Base-by-base conservation (phyloP, 2,113 vertebrate species). In the Lasiurus cinereus region DNA sequence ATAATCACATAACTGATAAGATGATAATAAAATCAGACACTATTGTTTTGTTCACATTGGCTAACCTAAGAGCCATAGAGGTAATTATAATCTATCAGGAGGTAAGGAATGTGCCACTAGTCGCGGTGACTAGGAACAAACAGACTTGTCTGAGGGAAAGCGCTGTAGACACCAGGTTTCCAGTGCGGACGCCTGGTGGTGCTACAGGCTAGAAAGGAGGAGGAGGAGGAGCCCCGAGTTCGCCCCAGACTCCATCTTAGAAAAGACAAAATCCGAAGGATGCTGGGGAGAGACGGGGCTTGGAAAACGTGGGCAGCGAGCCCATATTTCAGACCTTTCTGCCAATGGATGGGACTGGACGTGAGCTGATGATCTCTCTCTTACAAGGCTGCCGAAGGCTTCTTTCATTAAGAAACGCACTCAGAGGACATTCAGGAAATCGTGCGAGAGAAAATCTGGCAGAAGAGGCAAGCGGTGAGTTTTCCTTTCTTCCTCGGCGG, bases 231-330 rank as follows among this genome's bases (percentile, higher is more conserved):
- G 85, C 66, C 67, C 43, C 1, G 52, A 15, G 13, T 19, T 21
- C 8, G 56, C 36, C 2, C 0, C 21, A 59, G 33, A 27, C 62
- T 94, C 78, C 86, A 85, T 94, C 4, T 88, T 80, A 46, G 31
- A 92, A 73, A 95, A 90, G 39, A 62, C 22, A n/a, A n/a, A 33
- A 85, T 46, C n/a, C 24, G 76, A n/a, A 76, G 83, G 82, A 29
- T 21, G 3, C 39, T 54, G 15, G 14, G 43, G 33, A 1, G 15
- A 24, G 15, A 72, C 4, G 13, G 8, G 19, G 5, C 24, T 64
- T 48, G 43, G 76, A 19, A 94, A 90, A 67, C 11, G 3, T 21
- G 15, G 9, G 56, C 48, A 15, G 52, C 7, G 18, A 80, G 33
- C n/a, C 84, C 43, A 3, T 36, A 11, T 46, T 59, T 67, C 16